These are phyloP conservation scores for Gymnoscopelus microlampas DNA, from an alignment of 2,797 vertebrate species.

Conservation along the genomic window DNA sequence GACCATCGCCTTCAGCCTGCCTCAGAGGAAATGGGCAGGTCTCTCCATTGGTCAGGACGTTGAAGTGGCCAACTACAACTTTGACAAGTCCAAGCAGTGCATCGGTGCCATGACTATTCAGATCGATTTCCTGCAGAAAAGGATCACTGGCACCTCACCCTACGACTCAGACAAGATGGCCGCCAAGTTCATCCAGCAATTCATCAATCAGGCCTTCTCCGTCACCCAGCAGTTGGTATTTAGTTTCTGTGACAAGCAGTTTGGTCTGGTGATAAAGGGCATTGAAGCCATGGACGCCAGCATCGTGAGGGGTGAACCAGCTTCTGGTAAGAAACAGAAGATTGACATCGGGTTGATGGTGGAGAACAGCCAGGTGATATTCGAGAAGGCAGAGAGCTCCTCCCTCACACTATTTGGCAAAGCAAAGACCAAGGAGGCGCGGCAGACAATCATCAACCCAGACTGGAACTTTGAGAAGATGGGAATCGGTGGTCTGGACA, in stretches of 20 bases:
- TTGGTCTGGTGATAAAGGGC: slow-evolving; percentile 91
- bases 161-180: slow-evolving; percentile 98
- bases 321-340: slow-evolving; percentile 91
- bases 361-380: slow-evolving; percentile 97
- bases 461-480: slow-evolving; percentile 94
- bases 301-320: slow-evolving; percentile 91
- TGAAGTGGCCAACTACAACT: slow-evolving; percentile 91
- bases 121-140: slow-evolving; percentile 98
- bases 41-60: slow-evolving; percentile 97
- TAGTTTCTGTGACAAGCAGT: slow-evolving; percentile 95
- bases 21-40: slow-evolving; percentile 98
- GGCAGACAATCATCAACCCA: slow-evolving; percentile 91
- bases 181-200: slow-evolving; percentile 94
- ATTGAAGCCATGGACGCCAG: slow-evolving; percentile 97
- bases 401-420: slow-evolving; percentile 94
- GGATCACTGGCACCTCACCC: slow-evolving; percentile 92
- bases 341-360: slow-evolving; percentile 93
- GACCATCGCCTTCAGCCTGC: slow-evolving; percentile 94
- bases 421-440: slow-evolving; percentile 89
- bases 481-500: slow-evolving; percentile 85
- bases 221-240: slow-evolving; percentile 96
- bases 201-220: slow-evolving; percentile 94
- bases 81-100: slow-evolving; percentile 95
- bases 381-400: slow-evolving; percentile 96
- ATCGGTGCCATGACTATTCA: slow-evolving; percentile 95